Percentiles rank a stretch among this genome's conserved stretches.
phyloP scores from a whole-genome alignment of 2,888 invertebrate species.

The Pterostichus madidus region DNA sequence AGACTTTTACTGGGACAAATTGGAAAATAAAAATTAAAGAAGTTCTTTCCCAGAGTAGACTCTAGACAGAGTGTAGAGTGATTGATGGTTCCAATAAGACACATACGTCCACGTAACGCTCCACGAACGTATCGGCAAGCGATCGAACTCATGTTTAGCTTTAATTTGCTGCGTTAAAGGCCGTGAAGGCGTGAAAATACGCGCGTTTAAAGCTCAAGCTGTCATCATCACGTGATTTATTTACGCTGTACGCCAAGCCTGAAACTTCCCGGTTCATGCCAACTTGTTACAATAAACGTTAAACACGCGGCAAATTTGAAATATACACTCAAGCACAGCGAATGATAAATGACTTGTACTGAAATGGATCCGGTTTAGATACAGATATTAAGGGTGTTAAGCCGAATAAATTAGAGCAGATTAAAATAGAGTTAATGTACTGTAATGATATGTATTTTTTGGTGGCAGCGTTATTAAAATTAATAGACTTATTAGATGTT shows the following conservation, averaged over 20 bases:
- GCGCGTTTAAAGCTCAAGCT: not conserved
- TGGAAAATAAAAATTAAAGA: not conserved
- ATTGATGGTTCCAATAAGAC: conserved; percentile 16
- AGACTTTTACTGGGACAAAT: too few species aligned
- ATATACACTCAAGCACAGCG: not conserved
- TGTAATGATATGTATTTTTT: not conserved
- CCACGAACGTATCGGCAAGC: conserved; percentile 10
- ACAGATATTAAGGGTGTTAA: not conserved
- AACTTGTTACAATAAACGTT: conserved; percentile 30
- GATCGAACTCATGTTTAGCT: conserved; percentile 32
- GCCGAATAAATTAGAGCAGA: not conserved
- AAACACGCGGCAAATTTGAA: conserved; percentile 40
- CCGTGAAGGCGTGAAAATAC: conserved; percentile 29
- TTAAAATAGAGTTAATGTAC: not conserved
- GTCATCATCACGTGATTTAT: conserved; percentile 19
- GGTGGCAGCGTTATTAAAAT: not conserved
- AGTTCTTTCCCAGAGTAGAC: not conserved
- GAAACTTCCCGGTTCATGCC: not conserved
- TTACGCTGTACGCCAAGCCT: not conserved
- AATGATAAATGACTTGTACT: conserved; percentile 14
- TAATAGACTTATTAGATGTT: not conserved
- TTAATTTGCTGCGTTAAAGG: conserved; percentile 41
- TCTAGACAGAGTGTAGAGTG: not conserved
- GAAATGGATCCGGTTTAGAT: not conserved
- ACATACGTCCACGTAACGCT: not conserved